Evolutionary conservation across 64 coral and sea anemone genomes (phyloP).

Genomic region (Catalaphyllia jardinei): DNA sequence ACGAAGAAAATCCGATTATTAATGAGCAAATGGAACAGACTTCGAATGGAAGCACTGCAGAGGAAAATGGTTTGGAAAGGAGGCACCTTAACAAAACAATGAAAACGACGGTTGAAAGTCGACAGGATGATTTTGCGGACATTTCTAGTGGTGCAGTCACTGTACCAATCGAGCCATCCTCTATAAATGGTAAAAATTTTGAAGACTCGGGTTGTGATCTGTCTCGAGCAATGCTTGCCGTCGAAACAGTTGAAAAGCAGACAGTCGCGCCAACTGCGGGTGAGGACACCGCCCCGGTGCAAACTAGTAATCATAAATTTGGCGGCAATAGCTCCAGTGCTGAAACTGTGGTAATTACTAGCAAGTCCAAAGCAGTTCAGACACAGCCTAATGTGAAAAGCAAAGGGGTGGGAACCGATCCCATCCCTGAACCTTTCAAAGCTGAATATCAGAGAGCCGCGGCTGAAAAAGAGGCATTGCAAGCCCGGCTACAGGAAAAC

Average conservation of each 20-base stretch:
- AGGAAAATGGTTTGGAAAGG: background rate
- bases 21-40: background rate
- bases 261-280: background rate
- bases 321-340: background rate
- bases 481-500: slow-evolving; percentile 55
- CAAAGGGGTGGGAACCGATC: slow-evolving; percentile 76
- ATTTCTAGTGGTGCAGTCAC: background rate
- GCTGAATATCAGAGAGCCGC: slow-evolving; percentile 51
- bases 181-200: background rate
- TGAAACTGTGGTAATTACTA: slow-evolving; percentile 48
- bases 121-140: background rate
- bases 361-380: slow-evolving; percentile 73
- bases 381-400: slow-evolving; percentile 74
- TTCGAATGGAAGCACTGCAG: background rate
- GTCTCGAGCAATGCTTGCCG: background rate
- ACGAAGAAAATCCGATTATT: background rate
- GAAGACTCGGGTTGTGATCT: background rate
- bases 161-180: background rate
- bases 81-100: background rate
- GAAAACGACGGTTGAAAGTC: background rate
- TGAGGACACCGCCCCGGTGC: background rate
- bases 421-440: slow-evolving; percentile 60
- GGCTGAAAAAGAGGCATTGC: slow-evolving; percentile 60
- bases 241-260: background rate
- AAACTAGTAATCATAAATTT: background rate